phyloP scores from a whole-genome alignment of 2,888 invertebrate species.

The Clunio marinus region DNA sequence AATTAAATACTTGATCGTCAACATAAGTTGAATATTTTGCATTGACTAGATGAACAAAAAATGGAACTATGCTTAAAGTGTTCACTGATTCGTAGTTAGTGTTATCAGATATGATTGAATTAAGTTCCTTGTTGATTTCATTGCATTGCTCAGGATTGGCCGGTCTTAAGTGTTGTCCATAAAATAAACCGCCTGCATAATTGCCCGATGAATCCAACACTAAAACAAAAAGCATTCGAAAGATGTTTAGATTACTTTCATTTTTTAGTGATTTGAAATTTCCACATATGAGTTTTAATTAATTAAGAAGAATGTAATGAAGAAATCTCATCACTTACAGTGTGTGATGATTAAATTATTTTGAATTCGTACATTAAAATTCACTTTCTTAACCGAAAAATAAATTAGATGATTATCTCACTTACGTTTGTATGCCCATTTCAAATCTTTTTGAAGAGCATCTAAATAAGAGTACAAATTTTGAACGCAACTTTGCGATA shows the following conservation, averaged over 20 bases:
- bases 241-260: not conserved
- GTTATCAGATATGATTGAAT: not conserved
- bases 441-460: slow-evolving; percentile 44
- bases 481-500: slow-evolving; percentile 45
- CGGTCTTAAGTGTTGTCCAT: slow-evolving; percentile 51
- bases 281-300: no score
- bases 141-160: not conserved
- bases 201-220: slow-evolving; percentile 66
- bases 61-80: not conserved
- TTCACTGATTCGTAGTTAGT: not conserved
- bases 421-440: slow-evolving; percentile 47
- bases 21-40: not conserved
- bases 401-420: slow-evolving; percentile 33
- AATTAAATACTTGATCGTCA: no score
- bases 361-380: not conserved
- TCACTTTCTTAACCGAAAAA: slow-evolving; percentile 16
- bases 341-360: not conserved
- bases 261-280: no score
- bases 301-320: not conserved
- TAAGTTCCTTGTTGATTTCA: slow-evolving; percentile 1
- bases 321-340: not conserved
- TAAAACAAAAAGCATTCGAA: slow-evolving; percentile 46
- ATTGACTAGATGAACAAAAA: not conserved
- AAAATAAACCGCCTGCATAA: slow-evolving; percentile 68
- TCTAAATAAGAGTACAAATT: slow-evolving; percentile 46